A percentile compares a stretch with the other conserved stretches of the same genome.
Evolutionary conservation across 2,113 vertebrate species (phyloP).

Genomic region (Cyprinodon brontotheroides): DNA sequence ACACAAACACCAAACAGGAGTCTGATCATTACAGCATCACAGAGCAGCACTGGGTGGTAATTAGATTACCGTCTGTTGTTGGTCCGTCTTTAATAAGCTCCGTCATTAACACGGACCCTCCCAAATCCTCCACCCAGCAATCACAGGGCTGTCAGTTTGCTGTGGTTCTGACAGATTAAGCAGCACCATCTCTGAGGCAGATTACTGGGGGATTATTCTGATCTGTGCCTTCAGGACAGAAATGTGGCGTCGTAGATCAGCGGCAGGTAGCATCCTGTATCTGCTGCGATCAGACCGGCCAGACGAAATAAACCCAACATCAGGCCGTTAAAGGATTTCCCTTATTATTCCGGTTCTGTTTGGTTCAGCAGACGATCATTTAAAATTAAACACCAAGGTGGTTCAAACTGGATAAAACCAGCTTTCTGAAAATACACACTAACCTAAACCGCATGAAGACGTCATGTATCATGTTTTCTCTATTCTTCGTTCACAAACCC

Average conservation of each 20-base stretch:
- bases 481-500: too few relatives aligned
- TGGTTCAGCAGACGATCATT: too few relatives aligned
- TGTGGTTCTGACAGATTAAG: too few relatives aligned
- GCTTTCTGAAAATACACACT: too few relatives aligned
- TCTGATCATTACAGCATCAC: background rate
- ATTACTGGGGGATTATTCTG: constrained; percentile 9
- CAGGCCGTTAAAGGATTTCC: too few relatives aligned
- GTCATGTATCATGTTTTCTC: background rate
- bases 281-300: background rate
- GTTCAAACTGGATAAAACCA: too few relatives aligned
- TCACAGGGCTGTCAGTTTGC: background rate
- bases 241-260: background rate
- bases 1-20: background rate
- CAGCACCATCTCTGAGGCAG: background rate
- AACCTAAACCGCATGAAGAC: too few relatives aligned
- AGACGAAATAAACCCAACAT: too few relatives aligned
- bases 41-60: background rate
- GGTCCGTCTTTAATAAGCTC: background rate
- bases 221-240: background rate
- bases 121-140: background rate
- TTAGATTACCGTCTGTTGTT: background rate
- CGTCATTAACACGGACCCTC: background rate
- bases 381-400: too few relatives aligned
- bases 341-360: too few relatives aligned
- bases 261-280: background rate